Base-by-base conservation (phyloP, 2,797 vertebrate species). In the Discoglossus pictus region DNA sequence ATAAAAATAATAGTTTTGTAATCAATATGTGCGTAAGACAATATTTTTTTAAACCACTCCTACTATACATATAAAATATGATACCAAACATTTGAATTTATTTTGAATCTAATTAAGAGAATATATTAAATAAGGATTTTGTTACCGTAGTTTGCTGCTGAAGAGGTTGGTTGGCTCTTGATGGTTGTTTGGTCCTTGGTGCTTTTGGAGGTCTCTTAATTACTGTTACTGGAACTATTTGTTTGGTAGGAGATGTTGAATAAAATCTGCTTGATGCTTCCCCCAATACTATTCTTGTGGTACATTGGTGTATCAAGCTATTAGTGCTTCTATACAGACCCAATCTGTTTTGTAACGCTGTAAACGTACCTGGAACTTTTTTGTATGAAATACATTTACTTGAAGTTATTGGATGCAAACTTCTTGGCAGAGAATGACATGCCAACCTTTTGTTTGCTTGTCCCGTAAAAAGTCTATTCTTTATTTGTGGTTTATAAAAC, bases 101-200 rank as follows among this genome's bases (percentile, higher is more conserved):
- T n/a, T n/a, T n/a, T n/a, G n/a, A n/a, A n/a, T n/a, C n/a, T n/a
- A n/a, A n/a, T n/a, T n/a, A n/a, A n/a, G 18, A 46, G 18, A 25
- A 25, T 3, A 6, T 24, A 21, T 9, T 15, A 52, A 17, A 6
- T 18, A 17, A 31, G 8, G n/a, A 10, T 1, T 3, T 46, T 27
- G 35, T 83, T 83, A 98, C 95, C 94, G 88, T 68, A 61, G 78
- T 85, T 58, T 89, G 86, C 1, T 83, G 84, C 35, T 82, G 80
- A 4, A 76, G 60, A 0, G 95, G 95, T 68, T 93, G 90, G 73
- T 93, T 98, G 48, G 90, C 73, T 83, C 97, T 89, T 12, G 97
- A 99, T 0, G 97, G 97, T 69, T 99, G 95, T 78, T 98, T 96
- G 23, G 97, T 98, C 79, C 97, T 86, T 0, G 96, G 93, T 61